phyloP scores from a whole-genome alignment of 2,888 invertebrate genomes.

The Brachyptera risi region DNA sequence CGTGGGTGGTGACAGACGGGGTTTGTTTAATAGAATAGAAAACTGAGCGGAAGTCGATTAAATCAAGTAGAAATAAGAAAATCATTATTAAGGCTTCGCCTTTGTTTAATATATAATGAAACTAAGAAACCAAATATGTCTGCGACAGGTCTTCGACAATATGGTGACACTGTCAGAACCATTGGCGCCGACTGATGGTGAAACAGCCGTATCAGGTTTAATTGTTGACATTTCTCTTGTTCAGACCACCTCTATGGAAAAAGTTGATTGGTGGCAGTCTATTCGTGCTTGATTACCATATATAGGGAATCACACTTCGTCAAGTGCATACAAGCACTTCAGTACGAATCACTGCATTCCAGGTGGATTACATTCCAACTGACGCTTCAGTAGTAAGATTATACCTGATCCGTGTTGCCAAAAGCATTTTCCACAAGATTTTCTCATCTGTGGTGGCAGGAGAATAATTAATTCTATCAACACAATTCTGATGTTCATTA shows the following conservation, averaged over 20 bases:
- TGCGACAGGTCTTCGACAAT: slow-evolving; percentile 12
- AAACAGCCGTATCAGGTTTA: slow-evolving; percentile 1
- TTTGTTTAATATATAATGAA: slow-evolving; percentile 5
- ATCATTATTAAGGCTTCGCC: slow-evolving; percentile 20
- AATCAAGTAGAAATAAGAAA: slow-evolving; percentile 20
- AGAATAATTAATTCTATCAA: no score
- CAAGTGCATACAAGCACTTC: no score
- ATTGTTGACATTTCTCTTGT: no score
- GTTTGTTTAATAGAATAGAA: neutral
- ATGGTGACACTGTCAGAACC: neutral
- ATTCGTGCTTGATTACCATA: neutral
- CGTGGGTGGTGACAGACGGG: slow-evolving; percentile 18
- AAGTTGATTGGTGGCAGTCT: neutral
- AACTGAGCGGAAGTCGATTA: slow-evolving; percentile 9
- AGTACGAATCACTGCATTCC: no score
- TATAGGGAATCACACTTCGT: neutral
- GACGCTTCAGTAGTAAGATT: no score
- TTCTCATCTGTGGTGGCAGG: no score
- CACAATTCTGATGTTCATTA: no score
- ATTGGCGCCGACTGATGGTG: neutral
- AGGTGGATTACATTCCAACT: no score
- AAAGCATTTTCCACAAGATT: no score
- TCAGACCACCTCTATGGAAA: no score
- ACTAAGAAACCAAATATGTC: slow-evolving; percentile 20
- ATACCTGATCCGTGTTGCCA: no score